A percentile compares a stretch with the other conserved stretches of the same genome.
Evolutionary conservation across 1,140 invertebrate genomes (phyloP).

Genomic region (Euura lappo): DNA sequence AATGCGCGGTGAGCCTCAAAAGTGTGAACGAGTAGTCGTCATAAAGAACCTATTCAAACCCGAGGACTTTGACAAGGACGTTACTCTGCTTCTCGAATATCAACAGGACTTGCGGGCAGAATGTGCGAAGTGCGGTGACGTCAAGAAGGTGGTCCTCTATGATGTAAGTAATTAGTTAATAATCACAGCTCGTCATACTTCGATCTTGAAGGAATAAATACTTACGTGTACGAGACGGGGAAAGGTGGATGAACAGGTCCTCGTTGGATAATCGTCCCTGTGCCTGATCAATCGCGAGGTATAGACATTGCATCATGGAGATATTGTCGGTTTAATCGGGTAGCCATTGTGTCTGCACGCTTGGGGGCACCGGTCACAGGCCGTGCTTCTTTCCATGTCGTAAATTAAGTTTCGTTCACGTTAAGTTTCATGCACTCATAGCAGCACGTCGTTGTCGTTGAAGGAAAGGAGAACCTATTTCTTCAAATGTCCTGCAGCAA

Average conservation of each 20-base stretch:
- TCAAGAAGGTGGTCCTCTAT: constrained; percentile 91
- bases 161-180: constrained; percentile 74
- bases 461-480: no score
- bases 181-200: neutral
- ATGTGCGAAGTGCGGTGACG: constrained; percentile 89
- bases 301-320: no score
- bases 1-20: constrained; percentile 79
- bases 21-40: constrained; percentile 90
- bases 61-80: constrained; percentile 88
- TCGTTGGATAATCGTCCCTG: no score
- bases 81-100: constrained; percentile 87
- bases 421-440: no score
- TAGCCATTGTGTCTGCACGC: no score
- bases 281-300: neutral
- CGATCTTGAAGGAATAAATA: neutral
- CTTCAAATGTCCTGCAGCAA: no score
- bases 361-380: neutral
- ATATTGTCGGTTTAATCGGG: no score
- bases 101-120: constrained; percentile 90
- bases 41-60: constrained; percentile 95
- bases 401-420: constrained; percentile 1
- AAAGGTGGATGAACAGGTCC: no score
- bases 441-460: no score
- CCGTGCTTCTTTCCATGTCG: neutral
- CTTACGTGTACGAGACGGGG: no score